These are phyloP conservation scores for Piscicola geometra DNA, from an alignment of 2,888 invertebrate genomes.

Conservation along the genomic window DNA sequence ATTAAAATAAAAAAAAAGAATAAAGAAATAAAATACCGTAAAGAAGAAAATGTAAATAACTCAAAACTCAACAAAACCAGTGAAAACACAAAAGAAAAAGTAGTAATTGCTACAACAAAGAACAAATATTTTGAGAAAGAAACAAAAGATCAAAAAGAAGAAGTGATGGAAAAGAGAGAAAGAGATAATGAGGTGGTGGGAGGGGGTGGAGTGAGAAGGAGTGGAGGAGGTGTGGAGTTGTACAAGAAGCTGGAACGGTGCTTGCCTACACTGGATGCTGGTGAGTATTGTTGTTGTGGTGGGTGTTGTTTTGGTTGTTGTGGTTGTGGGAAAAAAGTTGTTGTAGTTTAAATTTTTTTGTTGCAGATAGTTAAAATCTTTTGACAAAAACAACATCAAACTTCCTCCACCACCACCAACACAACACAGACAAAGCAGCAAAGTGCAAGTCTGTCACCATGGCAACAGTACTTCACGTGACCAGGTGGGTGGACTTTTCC, in stretches of 20 bases:
- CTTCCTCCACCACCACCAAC: no score
- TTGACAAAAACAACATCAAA: no score
- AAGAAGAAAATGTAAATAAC: no score
- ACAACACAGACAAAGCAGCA: not conserved
- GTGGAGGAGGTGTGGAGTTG: not conserved
- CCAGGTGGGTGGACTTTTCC: conserved; percentile 59
- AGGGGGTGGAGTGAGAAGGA: not conserved
- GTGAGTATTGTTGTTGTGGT: no score
- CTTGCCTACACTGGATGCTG: not conserved
- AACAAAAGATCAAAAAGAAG: not conserved
- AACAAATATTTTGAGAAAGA: not conserved
- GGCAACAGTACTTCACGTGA: not conserved
- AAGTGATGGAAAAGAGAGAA: no score
- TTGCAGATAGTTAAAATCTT: not conserved
- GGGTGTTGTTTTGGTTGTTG: no score
- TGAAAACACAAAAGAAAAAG: not conserved
- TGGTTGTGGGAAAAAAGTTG: not conserved
- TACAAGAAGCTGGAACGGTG: conserved; percentile 1
- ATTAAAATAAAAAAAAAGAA: not conserved
- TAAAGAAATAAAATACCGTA: no score
- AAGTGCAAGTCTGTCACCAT: not conserved
- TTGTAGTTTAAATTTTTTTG: not conserved
- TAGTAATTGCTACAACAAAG: not conserved
- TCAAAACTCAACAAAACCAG: no score
- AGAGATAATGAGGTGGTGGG: no score